Evolutionary conservation across 2,888 invertebrate species (phyloP), one percentile per base, ranked within the genome.

Genomic region (Lasioglossum morio): DNA sequence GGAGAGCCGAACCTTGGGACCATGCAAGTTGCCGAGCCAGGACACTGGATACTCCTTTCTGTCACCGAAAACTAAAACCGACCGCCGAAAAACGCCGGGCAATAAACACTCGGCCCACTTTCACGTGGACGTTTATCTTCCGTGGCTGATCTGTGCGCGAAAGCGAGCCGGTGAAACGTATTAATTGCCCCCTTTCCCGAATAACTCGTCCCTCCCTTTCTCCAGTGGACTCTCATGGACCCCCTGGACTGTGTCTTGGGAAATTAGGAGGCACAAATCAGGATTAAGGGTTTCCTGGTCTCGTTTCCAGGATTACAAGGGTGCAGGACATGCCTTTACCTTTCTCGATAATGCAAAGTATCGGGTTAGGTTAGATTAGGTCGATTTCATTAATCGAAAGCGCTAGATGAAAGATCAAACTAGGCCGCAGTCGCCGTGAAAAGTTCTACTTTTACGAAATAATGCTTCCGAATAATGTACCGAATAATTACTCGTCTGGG

Each of bases 11-110:
- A 7, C n/a, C 76, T 53, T 53, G 53, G 53, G 53, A 53, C 53
- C 53, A 23, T 53, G 53, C 53, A 53, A 53, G 82, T 90, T 90
- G 90, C 89, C 90, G 85, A 84, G 46, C 81, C 85, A 30, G 82
- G 81, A 84, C 84, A 82, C 83, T 83, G 84, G 87, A 74, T 75
- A 82, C 79, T 43, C 72, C 63, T 53, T 76, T 70, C 77, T 75
- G 70, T 88, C 88, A 70, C 77, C 73, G 85, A 85, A 81, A 81
- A 81, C 85, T 81, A 77, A 84, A 74, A 76, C 79, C 74, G 40
- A 63, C 48, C 76, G 53, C 73, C 69, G 69, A 72, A 72, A 72
- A 46, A 27, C 23, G 79, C 77, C 66, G 77, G 72, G 85, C 85
- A 77, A 85, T 85, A 85, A 85, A 85, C 77, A 80, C 73, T 80